Percentiles rank a stretch among this genome's conserved stretches.
These are phyloP conservation scores for Amniataba percoides DNA, from an alignment of 2,797 vertebrate species.

Conservation along the genomic window DNA sequence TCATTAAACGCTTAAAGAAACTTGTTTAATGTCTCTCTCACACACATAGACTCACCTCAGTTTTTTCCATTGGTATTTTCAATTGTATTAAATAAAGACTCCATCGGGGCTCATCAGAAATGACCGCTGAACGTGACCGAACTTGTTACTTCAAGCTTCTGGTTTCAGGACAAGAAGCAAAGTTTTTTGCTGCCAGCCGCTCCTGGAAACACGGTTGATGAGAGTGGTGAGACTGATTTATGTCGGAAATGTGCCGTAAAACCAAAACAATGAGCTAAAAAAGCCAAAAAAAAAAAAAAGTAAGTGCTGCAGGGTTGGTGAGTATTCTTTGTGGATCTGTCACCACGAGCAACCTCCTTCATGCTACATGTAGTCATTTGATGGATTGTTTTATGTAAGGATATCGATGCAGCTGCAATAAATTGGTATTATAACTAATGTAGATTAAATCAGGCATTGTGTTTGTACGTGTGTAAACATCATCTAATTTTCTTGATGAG, in stretches of 20 bases:
- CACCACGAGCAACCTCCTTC: neutral
- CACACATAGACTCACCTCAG: too few relatives aligned
- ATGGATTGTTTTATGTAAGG: neutral
- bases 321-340: neutral
- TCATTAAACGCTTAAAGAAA: neutral
- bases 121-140: constrained; percentile 13
- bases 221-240: neutral
- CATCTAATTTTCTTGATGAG: neutral
- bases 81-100: neutral
- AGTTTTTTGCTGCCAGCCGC: constrained; percentile 17
- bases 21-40: neutral
- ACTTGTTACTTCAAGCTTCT: neutral
- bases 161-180: neutral
- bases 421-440: neutral
- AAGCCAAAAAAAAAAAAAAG: constrained; percentile 1
- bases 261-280: constrained; percentile 44
- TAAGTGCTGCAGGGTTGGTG: neutral
- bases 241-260: constrained; percentile 40
- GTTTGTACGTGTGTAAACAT: neutral
- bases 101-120: neutral
- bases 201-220: constrained; percentile 16
- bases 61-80: neutral
- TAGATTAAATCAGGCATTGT: neutral
- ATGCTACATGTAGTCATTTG: neutral
- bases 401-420: neutral